Percentiles rank a stretch among this genome's conserved stretches.
These are phyloP conservation scores for Dasyornis broadbenti DNA, from an alignment of 2,113 vertebrate species.

Conservation along the genomic window DNA sequence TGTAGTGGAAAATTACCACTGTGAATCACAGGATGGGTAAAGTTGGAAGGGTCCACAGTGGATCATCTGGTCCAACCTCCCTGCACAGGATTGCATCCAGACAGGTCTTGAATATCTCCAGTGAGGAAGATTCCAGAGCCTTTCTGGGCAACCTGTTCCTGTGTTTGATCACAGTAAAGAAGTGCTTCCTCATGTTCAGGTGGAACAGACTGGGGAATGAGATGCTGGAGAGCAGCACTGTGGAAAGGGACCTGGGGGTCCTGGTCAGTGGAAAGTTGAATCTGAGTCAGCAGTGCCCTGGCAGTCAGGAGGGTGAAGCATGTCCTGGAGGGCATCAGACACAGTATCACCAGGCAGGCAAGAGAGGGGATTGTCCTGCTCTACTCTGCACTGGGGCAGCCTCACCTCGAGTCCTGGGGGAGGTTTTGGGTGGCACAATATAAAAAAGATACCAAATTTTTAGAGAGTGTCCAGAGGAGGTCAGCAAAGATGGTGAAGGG, in stretches of 20 bases:
- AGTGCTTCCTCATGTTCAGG: neutral
- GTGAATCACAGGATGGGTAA: neutral
- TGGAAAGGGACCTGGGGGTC: neutral
- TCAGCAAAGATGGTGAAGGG: neutral
- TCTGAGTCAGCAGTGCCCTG: neutral
- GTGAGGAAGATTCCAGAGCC: neutral
- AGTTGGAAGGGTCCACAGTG: neutral
- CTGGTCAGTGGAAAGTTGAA: neutral
- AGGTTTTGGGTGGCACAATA: neutral
- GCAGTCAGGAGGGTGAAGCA: rapidly evolving
- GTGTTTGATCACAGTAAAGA: neutral
- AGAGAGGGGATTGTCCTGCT: neutral
- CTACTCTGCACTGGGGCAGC: rapidly evolving
- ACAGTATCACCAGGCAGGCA: rapidly evolving
- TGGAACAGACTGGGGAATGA: neutral
- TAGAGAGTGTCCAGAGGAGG: neutral
- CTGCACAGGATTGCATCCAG: neutral
- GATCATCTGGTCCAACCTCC: neutral
- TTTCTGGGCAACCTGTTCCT: neutral
- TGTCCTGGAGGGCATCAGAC: neutral
- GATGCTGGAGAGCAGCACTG: neutral
- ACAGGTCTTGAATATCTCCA: neutral
- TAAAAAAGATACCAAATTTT: neutral
- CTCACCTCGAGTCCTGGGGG: rapidly evolving
- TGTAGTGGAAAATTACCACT: neutral